Evolutionary conservation across 1,140 invertebrate species (phyloP), one percentile per base, ranked within the genome.

Genomic region (Parapsyche elsis): DNA sequence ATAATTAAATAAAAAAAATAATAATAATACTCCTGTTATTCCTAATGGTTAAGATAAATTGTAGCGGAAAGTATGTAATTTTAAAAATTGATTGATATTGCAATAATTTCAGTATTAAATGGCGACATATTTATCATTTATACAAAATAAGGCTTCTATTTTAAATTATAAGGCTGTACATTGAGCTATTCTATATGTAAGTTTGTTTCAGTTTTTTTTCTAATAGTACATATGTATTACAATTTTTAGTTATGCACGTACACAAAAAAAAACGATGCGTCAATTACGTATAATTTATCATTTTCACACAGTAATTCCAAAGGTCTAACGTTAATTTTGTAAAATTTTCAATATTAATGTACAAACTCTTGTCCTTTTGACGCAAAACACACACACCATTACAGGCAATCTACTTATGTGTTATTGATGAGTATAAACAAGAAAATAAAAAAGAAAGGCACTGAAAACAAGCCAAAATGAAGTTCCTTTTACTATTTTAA

Each of bases 401-500:
- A 38, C 30, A 38, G 7, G 30, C 30, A 38, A 38, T 38, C 7
- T 4, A 1, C 7, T 38, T 7, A 38, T 38, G 7, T 38, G 7
- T 7, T 38, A 38, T 38, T 38, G 30, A 38, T 7, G 30, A 38
- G 7, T 38, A 38, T 38, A n/a, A n/a, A 7, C 12, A 46, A 46
- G 12, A 46, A 46, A 46, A 53, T 53, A 53, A 53, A 14, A 14
- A 1, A 53, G 7, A 73, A 59, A 23, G 46, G 75, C 75, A 77
- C 44, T 64, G 75, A 64, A 64, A 77, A 14, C 24, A 77, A 77
- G 75, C 75, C 75, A 77, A 77, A 77, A 77, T 24, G 24, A 57
- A 77, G 75, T 77, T 77, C 75, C 75, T 77, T 77, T 77, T 64
- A 64, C 53, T 77, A 77, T 64, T 77, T 77, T 77, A 75, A 75